Base-by-base conservation (phyloP, 2,797 vertebrate species). In the Rhynchotus rufescens region DNA sequence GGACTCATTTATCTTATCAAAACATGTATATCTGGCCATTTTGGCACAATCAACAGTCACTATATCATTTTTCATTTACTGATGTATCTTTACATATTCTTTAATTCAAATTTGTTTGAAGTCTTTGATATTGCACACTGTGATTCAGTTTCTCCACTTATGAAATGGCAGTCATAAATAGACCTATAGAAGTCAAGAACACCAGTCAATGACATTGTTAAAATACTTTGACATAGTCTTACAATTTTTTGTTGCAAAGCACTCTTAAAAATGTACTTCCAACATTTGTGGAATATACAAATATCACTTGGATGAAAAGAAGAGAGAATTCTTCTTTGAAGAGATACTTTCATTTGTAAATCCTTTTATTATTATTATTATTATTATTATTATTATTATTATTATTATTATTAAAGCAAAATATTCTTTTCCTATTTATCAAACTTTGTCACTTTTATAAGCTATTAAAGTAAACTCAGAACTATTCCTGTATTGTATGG, bases 401-500 rank as follows among this genome's bases (percentile, higher is more conserved):
- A 36, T 74, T 2, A 52, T 40, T 40, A 40, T 40, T 67, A 80
- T 67, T 80, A 86, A 89, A 73, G 73, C 61, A 60, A 84, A 87
- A 77, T 23, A 38, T 20, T 69, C 10, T 80, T 94, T 91, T 88
- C 34, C 22, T 85, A 44, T 91, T 95, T 88, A 15, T 77, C 52
- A 85, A 80, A 67, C 11, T 65, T 42, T 79, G 66, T 72, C n/a
- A 79, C 47, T 79, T 95, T 86, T 32, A 72, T 69, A 94, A 87
- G 30, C 36, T 83, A 44, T 80, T 45, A 71, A 92, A 84, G 80
- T 74, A 89, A 94, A 93, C 28, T 80, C 32, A 60, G 8, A 52
- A 25, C 1, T 62, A 15, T 49, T n/a, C 26, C 69, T 71, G 22
- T 68, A 11, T 57, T 91, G 10, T 38, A 45, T 26, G 12, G 47